These are phyloP conservation scores for Sebastes nivosus DNA, from an alignment of 2,797 vertebrate genomes.

Conservation along the genomic window DNA sequence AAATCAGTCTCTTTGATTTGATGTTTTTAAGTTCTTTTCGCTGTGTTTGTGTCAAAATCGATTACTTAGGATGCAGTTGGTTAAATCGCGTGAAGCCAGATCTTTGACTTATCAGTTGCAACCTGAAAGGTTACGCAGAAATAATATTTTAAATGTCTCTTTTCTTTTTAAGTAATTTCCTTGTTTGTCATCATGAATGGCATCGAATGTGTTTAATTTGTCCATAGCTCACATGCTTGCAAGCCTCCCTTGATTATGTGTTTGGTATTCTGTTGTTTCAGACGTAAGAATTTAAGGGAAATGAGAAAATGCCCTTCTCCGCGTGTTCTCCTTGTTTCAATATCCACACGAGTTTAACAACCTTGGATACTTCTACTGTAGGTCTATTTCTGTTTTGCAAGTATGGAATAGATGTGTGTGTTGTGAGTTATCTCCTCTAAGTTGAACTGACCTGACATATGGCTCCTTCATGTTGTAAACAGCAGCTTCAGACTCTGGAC, in stretches of 20 bases:
- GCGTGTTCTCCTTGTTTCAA: constrained; percentile 62
- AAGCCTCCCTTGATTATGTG: constrained; percentile 53
- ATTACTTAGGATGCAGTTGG: background rate
- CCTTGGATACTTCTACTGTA: constrained; percentile 3
- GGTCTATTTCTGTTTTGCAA: constrained; percentile 11
- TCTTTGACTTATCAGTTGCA: background rate
- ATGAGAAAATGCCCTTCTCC: constrained; percentile 70
- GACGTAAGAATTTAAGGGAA: constrained; percentile 76
- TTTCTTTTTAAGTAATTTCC: background rate
- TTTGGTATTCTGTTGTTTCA: constrained; percentile 75
- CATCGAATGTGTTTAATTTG: constrained; percentile 37
- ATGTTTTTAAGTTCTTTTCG: constrained; percentile 10
- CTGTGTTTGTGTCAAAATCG: constrained; percentile 5
- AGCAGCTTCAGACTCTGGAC: constrained; percentile 37
- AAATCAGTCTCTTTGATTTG: constrained; percentile 6
- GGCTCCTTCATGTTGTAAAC: constrained; percentile 41
- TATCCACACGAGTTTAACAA: constrained; percentile 32
- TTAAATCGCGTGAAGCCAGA: background rate
- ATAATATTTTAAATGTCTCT: background rate
- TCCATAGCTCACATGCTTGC: constrained; percentile 30
- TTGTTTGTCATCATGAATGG: constrained; percentile 22
- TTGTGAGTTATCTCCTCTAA: constrained; percentile 26
- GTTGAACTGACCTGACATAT: constrained; percentile 52
- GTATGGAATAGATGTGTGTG: background rate
- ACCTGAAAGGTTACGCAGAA: background rate